These are phyloP conservation scores for Tholera decimalis DNA, from an alignment of 2,888 invertebrate species.

Conservation along the genomic window DNA sequence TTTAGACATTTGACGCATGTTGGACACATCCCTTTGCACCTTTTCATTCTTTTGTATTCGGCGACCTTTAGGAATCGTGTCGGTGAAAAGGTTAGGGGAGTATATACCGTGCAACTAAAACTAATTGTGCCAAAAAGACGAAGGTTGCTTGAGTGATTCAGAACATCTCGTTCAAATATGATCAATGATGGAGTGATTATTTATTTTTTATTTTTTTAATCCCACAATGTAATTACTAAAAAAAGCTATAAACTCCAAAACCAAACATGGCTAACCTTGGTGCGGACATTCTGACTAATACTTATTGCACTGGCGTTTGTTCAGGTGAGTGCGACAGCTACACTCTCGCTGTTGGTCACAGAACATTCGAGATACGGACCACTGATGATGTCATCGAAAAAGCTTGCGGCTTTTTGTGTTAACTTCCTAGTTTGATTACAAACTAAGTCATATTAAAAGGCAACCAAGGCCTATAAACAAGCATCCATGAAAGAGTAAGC, in stretches of 20 bases:
- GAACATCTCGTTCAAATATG: too few species aligned
- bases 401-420: neutral
- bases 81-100: too few species aligned
- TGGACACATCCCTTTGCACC: too few species aligned
- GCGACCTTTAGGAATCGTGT: too few species aligned
- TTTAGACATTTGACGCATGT: too few species aligned
- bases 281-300: slow-evolving; percentile 20
- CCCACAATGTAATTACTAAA: neutral
- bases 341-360: neutral
- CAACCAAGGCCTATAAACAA: neutral
- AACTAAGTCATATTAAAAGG: neutral
- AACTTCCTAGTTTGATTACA: neutral
- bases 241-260: slow-evolving; percentile 2
- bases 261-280: slow-evolving; percentile 5
- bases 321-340: neutral
- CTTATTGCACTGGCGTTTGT: slow-evolving; percentile 1
- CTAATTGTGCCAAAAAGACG: too few species aligned
- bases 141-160: too few species aligned
- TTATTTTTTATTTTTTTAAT: too few species aligned
- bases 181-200: too few species aligned
- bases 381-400: neutral
- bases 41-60: too few species aligned
- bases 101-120: too few species aligned
- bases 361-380: slow-evolving; percentile 1
- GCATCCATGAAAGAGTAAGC: neutral